Evolutionary conservation across 2,113 vertebrate species (phyloP), one percentile per base, ranked within the genome.

Genomic region (Lipotes vexillifer): DNA sequence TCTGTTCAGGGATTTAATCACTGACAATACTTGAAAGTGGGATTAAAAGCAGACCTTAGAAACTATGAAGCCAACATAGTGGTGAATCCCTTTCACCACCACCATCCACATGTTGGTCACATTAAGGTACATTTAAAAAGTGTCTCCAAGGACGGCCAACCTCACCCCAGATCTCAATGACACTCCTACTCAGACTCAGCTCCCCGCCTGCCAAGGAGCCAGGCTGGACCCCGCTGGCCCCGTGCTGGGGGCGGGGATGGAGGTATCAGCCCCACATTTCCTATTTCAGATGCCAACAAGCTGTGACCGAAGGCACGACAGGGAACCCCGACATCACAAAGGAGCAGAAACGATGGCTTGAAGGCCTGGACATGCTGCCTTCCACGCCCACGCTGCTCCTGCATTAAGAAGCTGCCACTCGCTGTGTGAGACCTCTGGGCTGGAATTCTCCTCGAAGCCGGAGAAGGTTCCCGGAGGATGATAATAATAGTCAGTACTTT

Each of bases 371-470:
- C 69, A 0, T 90, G 27, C 69, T 8, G 52, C n/a, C 72, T 80
- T 55, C 33, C 87, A 59, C 31, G 0, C 87, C 97, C 94, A 96
- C 65, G 0, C 82, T 17, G 44, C 80, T 97, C 55, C 86, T 57
- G 13, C 74, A 69, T 87, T 59, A 87, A 95, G 46, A 90, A 96
- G 74, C 89, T 97, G 96, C 94, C 94, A 96, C 83, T 97, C 94
- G 95, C 55, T 3, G 29, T 1, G 11, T 27, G 71, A 72, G 44
- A 95, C 88, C 81, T 83, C 57, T 0, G 59, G 92, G 74, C 75
- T 97, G 93, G 94, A 96, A 97, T 95, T 96, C 97, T 97, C 97
- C 90, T 95, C 46, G 25, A 33, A 86, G 77, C 69, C 18, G 1
- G 20, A 89, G 52, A 90, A 92, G 69, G 52, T 20, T 87, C 91